Base-by-base conservation (phyloP, 2,888 invertebrate species). In the Idaea straminata region DNA sequence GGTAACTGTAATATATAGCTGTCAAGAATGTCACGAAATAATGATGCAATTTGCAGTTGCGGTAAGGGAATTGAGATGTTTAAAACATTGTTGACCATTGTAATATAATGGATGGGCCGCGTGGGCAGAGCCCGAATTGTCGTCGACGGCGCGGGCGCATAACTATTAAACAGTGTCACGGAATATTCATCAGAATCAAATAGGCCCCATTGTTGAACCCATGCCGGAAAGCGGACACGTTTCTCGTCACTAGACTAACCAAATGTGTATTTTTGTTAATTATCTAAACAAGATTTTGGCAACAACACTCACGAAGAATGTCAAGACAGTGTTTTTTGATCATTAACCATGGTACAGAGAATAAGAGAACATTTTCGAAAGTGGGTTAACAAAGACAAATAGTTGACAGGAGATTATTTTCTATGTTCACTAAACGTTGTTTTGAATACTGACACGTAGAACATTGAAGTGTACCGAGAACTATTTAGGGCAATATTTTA, bases 371-470 rank as follows among this genome's bases (percentile, higher is more conserved):
- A 76, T 69, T 72, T 70, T 75, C 68, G 76, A 81, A 87, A 83
- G 81, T 85, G 70, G 86, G 86, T 81, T 80, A 83, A 79, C 82
- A 78, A 82, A 82, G 84, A 85, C 80, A 82, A 85, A 85, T 84
- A 80, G 81, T 78, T 71, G 77, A 80, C 75, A 78, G 73, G 70
- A 70, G 73, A 77, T 77, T 76, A 72, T 77, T 77, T n/a, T 70
- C 69, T 70, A 75, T 74, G 74, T 75, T 74, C 76, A 78, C 72
- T 72, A 70, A 77, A 71, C 66, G 66, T 68, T 73, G 62, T 61
- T 61, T 59, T 25, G 61, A 63, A 68, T 65, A 58, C 10, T 47
- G 13, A 47, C 47, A 47, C 47, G 47, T 47, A 47, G 47, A 47
- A 47, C 47, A 47, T 13, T 47, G 47, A 47, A 47, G 10, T 47